Conservation (phyloP, 2,113 vertebrate species). For the Dicaeum eximium region DNA sequence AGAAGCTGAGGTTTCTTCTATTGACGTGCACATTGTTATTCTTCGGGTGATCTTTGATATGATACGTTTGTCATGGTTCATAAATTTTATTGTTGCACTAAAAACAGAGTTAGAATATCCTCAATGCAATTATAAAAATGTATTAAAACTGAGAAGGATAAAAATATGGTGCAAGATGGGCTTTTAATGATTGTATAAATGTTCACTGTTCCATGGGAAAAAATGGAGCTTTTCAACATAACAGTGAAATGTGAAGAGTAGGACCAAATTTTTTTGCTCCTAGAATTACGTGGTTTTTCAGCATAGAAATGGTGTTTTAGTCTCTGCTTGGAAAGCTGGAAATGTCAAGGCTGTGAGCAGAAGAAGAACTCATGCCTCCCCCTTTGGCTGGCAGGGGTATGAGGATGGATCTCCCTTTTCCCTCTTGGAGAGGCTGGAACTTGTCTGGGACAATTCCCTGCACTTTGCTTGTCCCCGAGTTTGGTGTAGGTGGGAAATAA, state of each 20-base stretch:
- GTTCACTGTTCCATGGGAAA: constrained; percentile 72
- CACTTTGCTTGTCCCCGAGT: background rate
- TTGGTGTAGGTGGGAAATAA: background rate
- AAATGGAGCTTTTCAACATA: constrained; percentile 18
- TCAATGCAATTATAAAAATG: constrained; percentile 82
- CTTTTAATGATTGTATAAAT: constrained; percentile 80
- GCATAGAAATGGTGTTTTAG: background rate
- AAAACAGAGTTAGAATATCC: constrained; percentile 82
- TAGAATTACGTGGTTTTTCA: background rate
- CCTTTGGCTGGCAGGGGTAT: background rate
- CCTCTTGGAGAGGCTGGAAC: background rate
- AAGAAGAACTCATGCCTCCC: background rate
- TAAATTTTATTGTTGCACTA: constrained; percentile 83
- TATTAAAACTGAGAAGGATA: constrained; percentile 79
- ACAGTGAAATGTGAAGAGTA: background rate
- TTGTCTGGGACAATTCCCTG: background rate
- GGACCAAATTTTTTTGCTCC: background rate
- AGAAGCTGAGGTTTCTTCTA: constrained; percentile 7
- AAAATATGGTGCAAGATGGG: constrained; percentile 74
- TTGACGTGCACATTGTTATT: constrained; percentile 68
- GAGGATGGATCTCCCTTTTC: background rate
- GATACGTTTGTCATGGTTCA: constrained; percentile 74
- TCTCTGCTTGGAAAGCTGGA: background rate
- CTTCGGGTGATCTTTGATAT: constrained; percentile 71
- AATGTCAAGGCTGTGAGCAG: background rate